Evolutionary conservation across 2,797 vertebrate genomes (phyloP), one percentile per base, ranked within the genome.

Genomic region (Thunnus albacares): DNA sequence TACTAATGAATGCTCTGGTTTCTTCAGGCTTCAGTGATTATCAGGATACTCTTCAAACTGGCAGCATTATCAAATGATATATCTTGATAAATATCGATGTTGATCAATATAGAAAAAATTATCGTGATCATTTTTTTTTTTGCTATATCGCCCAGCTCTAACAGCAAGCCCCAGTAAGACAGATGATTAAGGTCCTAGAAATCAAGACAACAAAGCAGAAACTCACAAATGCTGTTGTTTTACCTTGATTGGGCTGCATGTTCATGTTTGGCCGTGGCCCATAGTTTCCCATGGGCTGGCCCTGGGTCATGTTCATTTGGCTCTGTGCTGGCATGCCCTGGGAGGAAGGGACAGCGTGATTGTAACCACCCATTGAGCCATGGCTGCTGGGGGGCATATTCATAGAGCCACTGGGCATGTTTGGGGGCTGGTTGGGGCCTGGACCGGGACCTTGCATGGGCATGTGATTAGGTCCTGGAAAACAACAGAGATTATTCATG

Each of bases 291-390:
- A 99, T 97, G 0, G 98, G 97, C 87, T 99, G 98, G 65, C 97
- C 98, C 91, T 98, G 98, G 91, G 96, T 97, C 96, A 99, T 97
- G 64, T 97, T 98, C 95, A 99, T 98, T 95, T 99, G 98, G 91
- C 96, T 98, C 94, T 99, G 98, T 75, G 97, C 96, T 41, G 97
- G 97, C 60, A 99, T 95, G 79, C 96, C 98, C 93, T 99, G 98
- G 20, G 98, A 97, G 0, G 98, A 96, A 72, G 97, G 97, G 87
- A 97, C 98, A 0, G 98, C 92, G 81, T 99, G 98, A 91, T 96
- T 99, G 94, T 99, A 99, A 43, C 96, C 98, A 7, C 97, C 98
- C 97, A 99, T 98, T 18, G 98, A 96, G 63, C 97, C 96, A 56
- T 99, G 98, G 94, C 96, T 97, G 93, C 95, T 98, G 80, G 98